Conservation (phyloP, 2,113 vertebrate species). For the Plecotus auritus region DNA sequence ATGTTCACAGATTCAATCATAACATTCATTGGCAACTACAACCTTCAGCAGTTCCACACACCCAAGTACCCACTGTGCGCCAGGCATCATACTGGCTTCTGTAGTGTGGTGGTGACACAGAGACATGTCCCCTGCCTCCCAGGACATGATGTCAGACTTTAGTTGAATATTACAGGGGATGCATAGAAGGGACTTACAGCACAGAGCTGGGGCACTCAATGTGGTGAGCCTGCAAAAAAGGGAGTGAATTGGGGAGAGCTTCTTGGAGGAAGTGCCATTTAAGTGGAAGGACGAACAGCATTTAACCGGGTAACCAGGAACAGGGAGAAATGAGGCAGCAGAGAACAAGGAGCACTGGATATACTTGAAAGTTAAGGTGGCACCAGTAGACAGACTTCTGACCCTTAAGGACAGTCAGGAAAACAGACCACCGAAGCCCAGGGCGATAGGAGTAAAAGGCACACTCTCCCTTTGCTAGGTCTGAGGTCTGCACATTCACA, state of each 20-base stretch:
- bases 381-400: too few species aligned
- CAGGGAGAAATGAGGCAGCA: neutral
- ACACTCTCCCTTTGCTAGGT: neutral
- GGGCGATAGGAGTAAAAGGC: neutral
- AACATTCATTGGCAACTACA: neutral
- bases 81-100: neutral
- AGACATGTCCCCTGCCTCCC: neutral
- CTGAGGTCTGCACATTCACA: neutral
- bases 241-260: neutral
- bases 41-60: neutral
- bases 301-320: neutral
- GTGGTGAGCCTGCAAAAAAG: neutral
- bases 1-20: neutral
- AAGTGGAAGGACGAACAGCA: neutral
- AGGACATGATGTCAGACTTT: neutral
- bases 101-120: neutral
- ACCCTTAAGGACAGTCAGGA: neutral
- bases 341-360: neutral
- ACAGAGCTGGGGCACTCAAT: neutral
- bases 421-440: neutral
- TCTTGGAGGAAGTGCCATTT: neutral
- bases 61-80: fast-evolving
- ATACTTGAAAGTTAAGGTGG: neutral
- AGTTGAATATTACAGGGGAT: neutral
- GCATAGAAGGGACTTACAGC: neutral